Percentiles rank a stretch among this genome's conserved stretches.
These are phyloP conservation scores for Acleris sparsana DNA, from an alignment of 2,888 invertebrate species.

Conservation along the genomic window DNA sequence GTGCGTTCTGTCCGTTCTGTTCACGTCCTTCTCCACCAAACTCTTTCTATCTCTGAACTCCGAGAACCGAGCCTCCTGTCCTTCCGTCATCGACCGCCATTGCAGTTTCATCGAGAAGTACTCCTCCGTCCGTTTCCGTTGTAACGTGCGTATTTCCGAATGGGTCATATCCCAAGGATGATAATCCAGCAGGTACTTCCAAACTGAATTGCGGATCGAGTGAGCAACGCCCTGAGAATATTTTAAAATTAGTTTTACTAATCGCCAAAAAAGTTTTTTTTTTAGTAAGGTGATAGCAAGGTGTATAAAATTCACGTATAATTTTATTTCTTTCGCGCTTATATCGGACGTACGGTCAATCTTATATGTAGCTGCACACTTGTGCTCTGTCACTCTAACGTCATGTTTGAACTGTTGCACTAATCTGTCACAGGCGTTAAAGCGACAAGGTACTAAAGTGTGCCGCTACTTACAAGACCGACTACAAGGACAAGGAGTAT, in stretches of 20 bases:
- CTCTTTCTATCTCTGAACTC: constrained; percentile 95
- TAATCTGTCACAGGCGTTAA: too few relatives aligned
- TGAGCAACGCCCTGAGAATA: constrained; percentile 89
- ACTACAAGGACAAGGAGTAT: neutral
- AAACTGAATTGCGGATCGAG: constrained; percentile 91
- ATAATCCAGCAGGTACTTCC: constrained; percentile 97
- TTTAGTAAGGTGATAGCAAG: too few relatives aligned
- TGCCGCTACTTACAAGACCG: too few relatives aligned
- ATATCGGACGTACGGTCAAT: too few relatives aligned
- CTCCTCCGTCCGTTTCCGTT: constrained; percentile 90
- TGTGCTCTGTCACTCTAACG: too few relatives aligned
- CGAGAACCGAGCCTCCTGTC: constrained; percentile 93
- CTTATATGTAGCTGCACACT: too few relatives aligned
- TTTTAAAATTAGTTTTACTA: neutral
- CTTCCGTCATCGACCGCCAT: constrained; percentile 94
- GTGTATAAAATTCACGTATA: too few relatives aligned
- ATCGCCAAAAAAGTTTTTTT: neutral
- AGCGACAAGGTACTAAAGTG: too few relatives aligned
- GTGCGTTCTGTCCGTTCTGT: constrained; percentile 95
- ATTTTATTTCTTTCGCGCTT: too few relatives aligned
- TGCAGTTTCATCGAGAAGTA: constrained; percentile 98
- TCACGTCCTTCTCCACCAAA: constrained; percentile 98
- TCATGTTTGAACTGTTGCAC: too few relatives aligned
- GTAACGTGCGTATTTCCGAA: constrained; percentile 86
- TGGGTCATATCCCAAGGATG: constrained; percentile 92